Percentiles rank a stretch among this genome's conserved stretches.
Conservation (phyloP, 1,140 invertebrate species). For the Drosophila subpulchrella region DNA sequence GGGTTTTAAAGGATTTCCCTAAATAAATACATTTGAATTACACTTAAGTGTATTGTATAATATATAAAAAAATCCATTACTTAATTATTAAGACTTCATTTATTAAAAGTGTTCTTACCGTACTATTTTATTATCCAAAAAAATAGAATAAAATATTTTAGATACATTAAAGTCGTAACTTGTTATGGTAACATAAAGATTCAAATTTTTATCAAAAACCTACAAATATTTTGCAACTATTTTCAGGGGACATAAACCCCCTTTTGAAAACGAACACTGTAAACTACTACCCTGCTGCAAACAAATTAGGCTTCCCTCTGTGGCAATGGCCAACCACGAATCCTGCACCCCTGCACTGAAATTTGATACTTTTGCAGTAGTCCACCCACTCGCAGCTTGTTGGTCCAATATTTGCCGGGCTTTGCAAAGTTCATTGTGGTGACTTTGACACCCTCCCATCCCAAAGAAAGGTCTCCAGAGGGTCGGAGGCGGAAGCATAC, state of each 20-base stretch:
- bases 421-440: conserved; percentile 65
- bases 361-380: conserved; percentile 62
- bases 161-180: no score
- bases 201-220: background rate
- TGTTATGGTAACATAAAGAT: no score
- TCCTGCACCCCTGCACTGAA: conserved; percentile 52
- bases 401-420: conserved; percentile 68
- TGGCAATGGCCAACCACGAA: conserved; percentile 60
- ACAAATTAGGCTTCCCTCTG: conserved; percentile 72
- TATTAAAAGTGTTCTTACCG: no score
- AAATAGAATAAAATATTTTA: no score
- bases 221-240: background rate
- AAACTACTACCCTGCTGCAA: conserved; percentile 38
- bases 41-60: no score
- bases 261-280: background rate
- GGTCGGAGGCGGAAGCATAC: conserved; percentile 33
- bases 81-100: no score
- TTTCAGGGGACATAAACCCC: background rate
- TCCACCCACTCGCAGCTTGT: conserved; percentile 50
- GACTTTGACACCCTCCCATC: conserved; percentile 50
- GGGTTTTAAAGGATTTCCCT: no score
- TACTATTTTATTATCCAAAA: no score
- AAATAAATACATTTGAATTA: background rate
- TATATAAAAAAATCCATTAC: no score
- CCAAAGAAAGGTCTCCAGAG: background rate